These are phyloP conservation scores for Crotalus helleri DNA, from an alignment of 2,113 vertebrate genomes.

Conservation along the genomic window DNA sequence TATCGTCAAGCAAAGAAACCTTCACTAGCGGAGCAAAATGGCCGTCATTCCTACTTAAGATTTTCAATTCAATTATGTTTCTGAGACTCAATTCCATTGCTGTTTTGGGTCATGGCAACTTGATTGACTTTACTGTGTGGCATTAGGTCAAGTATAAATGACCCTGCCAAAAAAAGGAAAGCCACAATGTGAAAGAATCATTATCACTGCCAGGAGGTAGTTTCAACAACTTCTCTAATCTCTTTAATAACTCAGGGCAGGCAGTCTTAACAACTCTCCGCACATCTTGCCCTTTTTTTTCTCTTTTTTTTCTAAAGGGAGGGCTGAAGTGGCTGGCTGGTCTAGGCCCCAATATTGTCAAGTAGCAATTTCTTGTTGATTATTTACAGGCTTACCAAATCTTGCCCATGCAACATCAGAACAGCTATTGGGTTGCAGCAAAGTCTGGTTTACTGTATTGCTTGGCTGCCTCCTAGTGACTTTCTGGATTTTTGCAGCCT, in stretches of 20 bases:
- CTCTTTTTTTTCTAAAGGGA: not conserved
- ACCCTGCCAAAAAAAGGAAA: not conserved
- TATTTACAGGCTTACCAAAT: not conserved
- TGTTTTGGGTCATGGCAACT: not conserved
- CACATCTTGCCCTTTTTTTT: no score
- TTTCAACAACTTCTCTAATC: not conserved
- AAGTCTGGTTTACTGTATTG: not conserved
- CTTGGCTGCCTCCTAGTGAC: not conserved
- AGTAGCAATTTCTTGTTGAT: not conserved
- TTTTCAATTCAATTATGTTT: not conserved
- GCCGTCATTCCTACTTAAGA: not conserved
- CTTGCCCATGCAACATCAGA: not conserved
- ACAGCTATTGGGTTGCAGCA: not conserved
- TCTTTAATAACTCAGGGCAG: not conserved
- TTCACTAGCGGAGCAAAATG: not conserved
- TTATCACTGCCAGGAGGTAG: not conserved
- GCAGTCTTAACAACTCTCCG: not conserved
- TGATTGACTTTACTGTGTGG: not conserved
- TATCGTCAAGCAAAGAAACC: not conserved
- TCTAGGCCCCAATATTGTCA: not conserved
- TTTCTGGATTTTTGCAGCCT: not conserved
- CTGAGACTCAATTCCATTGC: not conserved
- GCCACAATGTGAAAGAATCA: not conserved
- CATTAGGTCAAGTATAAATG: constrained; percentile 4
- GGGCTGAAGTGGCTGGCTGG: not conserved